Evolutionary conservation across 2,888 invertebrate species (phyloP).

Genomic region (Limnephilus lunatus): DNA sequence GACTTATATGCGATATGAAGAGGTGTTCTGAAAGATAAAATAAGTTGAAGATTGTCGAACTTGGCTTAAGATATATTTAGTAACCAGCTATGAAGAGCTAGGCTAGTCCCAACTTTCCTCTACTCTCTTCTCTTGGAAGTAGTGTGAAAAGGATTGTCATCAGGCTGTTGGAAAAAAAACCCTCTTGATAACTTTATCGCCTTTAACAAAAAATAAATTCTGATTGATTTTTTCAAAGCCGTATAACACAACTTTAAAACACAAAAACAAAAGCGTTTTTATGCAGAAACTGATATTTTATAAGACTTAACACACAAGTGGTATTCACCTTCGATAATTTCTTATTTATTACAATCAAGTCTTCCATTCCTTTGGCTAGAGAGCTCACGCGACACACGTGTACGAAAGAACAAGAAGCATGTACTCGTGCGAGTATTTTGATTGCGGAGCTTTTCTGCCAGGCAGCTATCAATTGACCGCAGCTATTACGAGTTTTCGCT

Average conservation of each 20-base stretch:
- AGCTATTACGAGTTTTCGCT: slow-evolving; percentile 11
- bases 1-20: too few relatives aligned
- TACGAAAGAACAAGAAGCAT: not conserved
- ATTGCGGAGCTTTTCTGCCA: slow-evolving; percentile 22
- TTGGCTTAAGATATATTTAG: too few relatives aligned
- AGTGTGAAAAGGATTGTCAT: too few relatives aligned
- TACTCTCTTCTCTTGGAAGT: too few relatives aligned
- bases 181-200: too few relatives aligned
- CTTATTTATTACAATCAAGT: not conserved
- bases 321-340: not conserved
- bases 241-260: not conserved
- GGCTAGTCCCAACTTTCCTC: too few relatives aligned
- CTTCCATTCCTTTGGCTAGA: not conserved
- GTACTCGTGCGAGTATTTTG: not conserved
- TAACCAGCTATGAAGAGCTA: too few relatives aligned
- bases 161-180: too few relatives aligned
- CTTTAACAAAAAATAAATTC: not conserved
- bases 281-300: not conserved
- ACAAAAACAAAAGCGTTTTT: not conserved
- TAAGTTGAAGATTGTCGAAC: too few relatives aligned
- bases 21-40: too few relatives aligned
- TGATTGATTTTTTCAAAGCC: not conserved
- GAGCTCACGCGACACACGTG: not conserved
- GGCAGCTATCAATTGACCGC: slow-evolving; percentile 20
- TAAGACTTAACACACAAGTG: not conserved